A percentile compares a stretch with the other conserved stretches of the same genome.
These are phyloP conservation scores for Dynastes grantii DNA, from an alignment of 2,888 invertebrate genomes.

Conservation along the genomic window DNA sequence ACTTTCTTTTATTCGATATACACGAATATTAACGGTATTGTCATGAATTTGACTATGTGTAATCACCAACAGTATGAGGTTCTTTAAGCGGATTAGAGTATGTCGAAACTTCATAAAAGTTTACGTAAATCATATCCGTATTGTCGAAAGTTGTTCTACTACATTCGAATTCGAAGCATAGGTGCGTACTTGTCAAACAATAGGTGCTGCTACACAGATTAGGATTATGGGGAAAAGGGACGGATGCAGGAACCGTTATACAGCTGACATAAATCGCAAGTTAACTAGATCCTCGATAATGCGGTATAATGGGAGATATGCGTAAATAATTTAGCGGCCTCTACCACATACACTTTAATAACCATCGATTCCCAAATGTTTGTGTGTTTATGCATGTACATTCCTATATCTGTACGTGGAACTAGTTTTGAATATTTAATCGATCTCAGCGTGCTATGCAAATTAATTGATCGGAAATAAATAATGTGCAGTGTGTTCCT, in stretches of 20 bases:
- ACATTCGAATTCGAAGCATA: no score
- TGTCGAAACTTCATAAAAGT: no score
- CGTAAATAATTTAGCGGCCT: slow-evolving; percentile 48
- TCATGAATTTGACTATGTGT: no score
- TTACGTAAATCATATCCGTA: no score
- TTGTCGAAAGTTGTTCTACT: no score
- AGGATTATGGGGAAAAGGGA: not conserved
- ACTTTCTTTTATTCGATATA: no score
- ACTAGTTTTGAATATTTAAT: slow-evolving; percentile 44
- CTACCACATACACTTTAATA: slow-evolving; percentile 33
- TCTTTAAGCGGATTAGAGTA: no score
- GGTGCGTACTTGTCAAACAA: no score
- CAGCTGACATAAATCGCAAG: slow-evolving; percentile 50
- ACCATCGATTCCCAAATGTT: slow-evolving; percentile 36
- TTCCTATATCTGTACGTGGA: not conserved
- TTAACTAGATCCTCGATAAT: slow-evolving; percentile 50
- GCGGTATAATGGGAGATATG: slow-evolving; percentile 49
- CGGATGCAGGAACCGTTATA: slow-evolving; percentile 29
- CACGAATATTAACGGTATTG: no score
- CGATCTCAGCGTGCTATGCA: slow-evolving; percentile 13
- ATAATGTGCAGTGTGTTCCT: slow-evolving; percentile 6
- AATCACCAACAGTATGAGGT: no score
- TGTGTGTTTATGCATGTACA: not conserved
- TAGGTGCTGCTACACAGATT: not conserved
- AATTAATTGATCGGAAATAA: slow-evolving; percentile 44